Evolutionary conservation across 2,113 vertebrate genomes (phyloP).

Genomic region (Corythaeola cristata): DNA sequence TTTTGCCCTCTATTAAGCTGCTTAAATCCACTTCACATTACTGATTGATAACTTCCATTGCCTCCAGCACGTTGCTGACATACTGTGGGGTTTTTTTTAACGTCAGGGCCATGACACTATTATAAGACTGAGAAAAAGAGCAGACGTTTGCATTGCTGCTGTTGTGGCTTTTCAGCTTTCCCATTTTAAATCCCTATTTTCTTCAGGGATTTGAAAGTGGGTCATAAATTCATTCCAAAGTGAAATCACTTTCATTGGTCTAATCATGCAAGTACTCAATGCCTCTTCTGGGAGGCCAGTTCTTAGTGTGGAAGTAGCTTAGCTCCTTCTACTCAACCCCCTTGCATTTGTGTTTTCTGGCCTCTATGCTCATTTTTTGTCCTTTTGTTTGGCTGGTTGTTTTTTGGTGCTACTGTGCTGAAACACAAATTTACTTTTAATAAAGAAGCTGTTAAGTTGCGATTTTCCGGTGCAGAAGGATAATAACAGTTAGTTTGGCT

Average conservation of each 20-base stretch:
- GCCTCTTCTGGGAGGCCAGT: conserved; percentile 21
- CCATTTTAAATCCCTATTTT: conserved; percentile 52
- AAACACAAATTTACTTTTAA: background rate
- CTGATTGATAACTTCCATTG: conserved; percentile 67
- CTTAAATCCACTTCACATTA: conserved; percentile 57
- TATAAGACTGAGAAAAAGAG: conserved; percentile 29
- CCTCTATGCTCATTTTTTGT: background rate
- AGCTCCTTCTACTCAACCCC: background rate
- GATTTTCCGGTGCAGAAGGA: background rate
- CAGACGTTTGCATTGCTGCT: conserved; percentile 16
- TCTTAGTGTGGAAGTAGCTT: conserved; percentile 23
- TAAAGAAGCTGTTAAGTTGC: background rate
- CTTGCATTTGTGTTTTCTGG: background rate
- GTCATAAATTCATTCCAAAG: conserved; percentile 67
- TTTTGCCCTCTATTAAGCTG: conserved; percentile 65
- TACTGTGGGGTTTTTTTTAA: background rate
- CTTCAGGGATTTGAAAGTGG: conserved; percentile 70
- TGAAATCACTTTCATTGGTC: conserved; percentile 64
- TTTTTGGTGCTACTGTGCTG: background rate
- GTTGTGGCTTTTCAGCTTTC: conserved; percentile 53
- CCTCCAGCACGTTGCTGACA: background rate
- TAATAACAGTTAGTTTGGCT: background rate
- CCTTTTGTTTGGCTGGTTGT: background rate
- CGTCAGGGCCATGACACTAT: conserved; percentile 21
- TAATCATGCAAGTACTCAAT: conserved; percentile 49